Conservation (phyloP, 2,888 invertebrate genomes). For the Holacanthella duospinosa region DNA sequence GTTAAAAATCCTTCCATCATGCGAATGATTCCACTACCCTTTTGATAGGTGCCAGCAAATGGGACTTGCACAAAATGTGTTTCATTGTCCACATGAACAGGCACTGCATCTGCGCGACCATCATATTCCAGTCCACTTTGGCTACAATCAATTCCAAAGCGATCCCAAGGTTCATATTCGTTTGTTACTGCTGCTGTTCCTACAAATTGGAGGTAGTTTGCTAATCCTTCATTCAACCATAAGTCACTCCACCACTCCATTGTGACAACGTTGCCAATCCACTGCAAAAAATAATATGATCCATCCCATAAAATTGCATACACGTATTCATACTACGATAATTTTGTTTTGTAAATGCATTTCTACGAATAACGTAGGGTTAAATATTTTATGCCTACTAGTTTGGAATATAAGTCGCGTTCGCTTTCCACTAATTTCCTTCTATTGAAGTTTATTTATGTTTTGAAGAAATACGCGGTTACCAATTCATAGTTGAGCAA, state of each 20-base stretch:
- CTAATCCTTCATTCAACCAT: constrained; percentile 10
- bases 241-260: constrained; percentile 12
- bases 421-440: no score
- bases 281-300: background rate
- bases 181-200: constrained; percentile 11
- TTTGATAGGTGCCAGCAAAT: constrained; percentile 10
- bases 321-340: no score
- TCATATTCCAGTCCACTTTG: constrained; percentile 26
- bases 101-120: constrained; percentile 3
- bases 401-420: no score
- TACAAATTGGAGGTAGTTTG: constrained; percentile 19
- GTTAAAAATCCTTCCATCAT: constrained; percentile 47
- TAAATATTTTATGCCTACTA: no score
- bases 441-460: no score
- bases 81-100: background rate
- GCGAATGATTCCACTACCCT: constrained; percentile 45
- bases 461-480: no score
- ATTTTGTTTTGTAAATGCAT: no score
- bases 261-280: constrained; percentile 10
- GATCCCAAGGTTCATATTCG: constrained; percentile 16
- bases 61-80: background rate
- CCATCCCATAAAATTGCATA: no score
- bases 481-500: no score
- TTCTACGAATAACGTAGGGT: no score
- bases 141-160: constrained; percentile 18